Conservation (phyloP, 2,113 vertebrate genomes). For the Acrocephalus kingi region DNA sequence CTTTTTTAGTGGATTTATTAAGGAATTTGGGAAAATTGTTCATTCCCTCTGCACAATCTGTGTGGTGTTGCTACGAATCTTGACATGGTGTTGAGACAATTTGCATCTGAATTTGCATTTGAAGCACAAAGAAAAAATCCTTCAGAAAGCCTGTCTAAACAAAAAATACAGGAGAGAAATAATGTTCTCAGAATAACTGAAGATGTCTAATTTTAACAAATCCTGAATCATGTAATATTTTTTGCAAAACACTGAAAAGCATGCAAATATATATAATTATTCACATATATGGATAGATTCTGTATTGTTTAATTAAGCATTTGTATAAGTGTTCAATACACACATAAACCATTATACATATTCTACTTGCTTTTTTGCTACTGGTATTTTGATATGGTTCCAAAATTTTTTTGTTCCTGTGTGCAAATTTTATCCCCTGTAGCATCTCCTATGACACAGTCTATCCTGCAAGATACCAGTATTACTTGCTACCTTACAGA, state of each 20-base stretch:
- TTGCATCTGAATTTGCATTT: constrained; percentile 32
- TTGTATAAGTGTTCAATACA: background rate
- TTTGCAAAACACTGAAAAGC: background rate
- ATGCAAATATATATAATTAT: background rate
- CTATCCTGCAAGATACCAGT: background rate
- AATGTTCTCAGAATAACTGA: background rate
- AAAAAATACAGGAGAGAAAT: background rate
- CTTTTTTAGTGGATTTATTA: background rate
- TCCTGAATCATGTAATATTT: background rate
- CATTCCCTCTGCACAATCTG: background rate
- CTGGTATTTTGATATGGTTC: background rate
- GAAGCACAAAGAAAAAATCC: background rate
- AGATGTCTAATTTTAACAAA: background rate
- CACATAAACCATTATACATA: background rate
- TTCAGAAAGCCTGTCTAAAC: background rate
- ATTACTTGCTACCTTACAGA: background rate
- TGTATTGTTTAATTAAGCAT: background rate
- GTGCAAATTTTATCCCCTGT: background rate
- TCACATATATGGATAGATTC: background rate
- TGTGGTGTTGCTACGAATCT: background rate
- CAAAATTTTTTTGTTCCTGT: background rate
- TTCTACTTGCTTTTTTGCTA: background rate
- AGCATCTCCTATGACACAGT: background rate
- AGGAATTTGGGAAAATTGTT: background rate
- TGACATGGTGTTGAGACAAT: background rate